phyloP scores from a whole-genome alignment of 1,140 invertebrate species.

The Arctopsyche grandis region DNA sequence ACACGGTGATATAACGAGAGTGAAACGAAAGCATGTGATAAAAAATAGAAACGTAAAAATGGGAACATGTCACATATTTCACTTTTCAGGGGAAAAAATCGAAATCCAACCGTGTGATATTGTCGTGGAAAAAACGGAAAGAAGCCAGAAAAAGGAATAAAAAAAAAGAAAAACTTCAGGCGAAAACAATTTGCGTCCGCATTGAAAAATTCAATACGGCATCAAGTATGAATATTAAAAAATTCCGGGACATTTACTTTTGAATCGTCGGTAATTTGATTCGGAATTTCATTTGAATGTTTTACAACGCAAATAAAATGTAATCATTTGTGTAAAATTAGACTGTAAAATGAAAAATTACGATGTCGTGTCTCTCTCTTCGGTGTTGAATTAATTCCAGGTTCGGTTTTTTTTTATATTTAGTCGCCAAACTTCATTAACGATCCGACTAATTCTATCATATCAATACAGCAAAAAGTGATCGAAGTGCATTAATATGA shows the following conservation, averaged over 20 bases:
- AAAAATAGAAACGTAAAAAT: no score
- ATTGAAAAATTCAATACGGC: conserved; percentile 27
- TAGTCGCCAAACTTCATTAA: no score
- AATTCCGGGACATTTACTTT: conserved; percentile 37
- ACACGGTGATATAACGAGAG: conserved; percentile 33
- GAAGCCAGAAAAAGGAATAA: background rate
- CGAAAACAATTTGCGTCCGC: conserved; percentile 23
- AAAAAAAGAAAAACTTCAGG: background rate
- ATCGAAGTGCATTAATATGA: no score
- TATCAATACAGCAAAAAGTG: no score
- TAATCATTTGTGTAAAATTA: conserved; percentile 43
- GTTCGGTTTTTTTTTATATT: no score
- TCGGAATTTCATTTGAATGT: conserved; percentile 45
- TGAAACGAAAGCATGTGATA: background rate
- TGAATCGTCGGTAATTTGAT: conserved; percentile 41
- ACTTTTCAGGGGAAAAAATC: no score
- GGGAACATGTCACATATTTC: no score
- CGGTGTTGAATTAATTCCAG: background rate
- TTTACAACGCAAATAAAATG: conserved; percentile 46
- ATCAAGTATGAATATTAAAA: conserved; percentile 37
- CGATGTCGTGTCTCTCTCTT: conserved; percentile 2
- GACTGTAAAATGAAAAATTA: conserved; percentile 37
- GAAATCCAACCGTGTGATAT: background rate
- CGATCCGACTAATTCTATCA: no score
- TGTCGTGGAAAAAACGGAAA: background rate